Base-by-base conservation (phyloP, 2,797 vertebrate species). In the Saxicola maurus region DNA sequence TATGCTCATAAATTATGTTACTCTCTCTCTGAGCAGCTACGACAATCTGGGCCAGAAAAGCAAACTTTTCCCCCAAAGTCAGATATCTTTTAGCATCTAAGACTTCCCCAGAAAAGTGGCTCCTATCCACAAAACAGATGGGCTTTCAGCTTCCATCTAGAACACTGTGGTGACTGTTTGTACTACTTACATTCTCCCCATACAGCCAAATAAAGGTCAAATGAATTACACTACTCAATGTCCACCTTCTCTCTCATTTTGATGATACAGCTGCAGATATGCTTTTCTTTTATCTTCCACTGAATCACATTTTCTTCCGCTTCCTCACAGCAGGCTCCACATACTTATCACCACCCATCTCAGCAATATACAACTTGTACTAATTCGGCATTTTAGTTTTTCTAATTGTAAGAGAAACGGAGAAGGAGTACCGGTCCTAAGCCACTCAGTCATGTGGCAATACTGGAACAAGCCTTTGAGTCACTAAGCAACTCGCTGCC, bases 391-490 rank as follows among this genome's bases (percentile, higher is more conserved):
- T 68, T 91, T 69, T 53, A 10, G 37, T 88, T 87, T 65, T 80
- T 46, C 66, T 75, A 9, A 73, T 48, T 40, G 18, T 66, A 56
- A 69, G 67, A 86, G 68, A 82, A 90, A 71, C 11, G 25, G 45
- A 21, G 80, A 77, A 48, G 49, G 28, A 86, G 30, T 31, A 35
- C 48, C 51, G 43, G 51, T 77, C 82, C 68, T 82, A 82, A 37
- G 25, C 40, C 30, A 40, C 69, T 64, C 51, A 64, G 65, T 71
- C 81, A 85, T 6, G 14, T n/a, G 68, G 68, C 2, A 11, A 82
- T 76, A 61, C 23, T 38, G 40, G 31, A 91, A 61, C 18, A 90
- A 59, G 84, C 37, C 76, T 66, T 59, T 55, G n/a, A 94, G 59
- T 67, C 57, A 43, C 65, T 59, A 59, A 72, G 72, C 48, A 82